Conservation (phyloP, 2,888 invertebrate genomes). For the Patella depressa region DNA sequence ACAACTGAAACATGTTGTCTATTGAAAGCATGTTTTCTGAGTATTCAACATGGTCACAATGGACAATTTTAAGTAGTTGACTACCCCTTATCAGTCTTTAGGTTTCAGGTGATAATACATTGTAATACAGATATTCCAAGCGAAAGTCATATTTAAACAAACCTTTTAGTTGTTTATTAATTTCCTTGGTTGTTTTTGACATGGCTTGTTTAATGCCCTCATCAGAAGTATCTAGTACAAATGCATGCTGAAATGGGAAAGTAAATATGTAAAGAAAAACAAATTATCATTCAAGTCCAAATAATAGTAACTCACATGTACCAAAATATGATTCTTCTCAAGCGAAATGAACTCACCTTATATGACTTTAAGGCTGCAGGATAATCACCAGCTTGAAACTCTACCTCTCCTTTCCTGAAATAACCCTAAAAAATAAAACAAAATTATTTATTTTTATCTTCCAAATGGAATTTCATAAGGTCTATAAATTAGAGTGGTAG, state of each 20-base stretch:
- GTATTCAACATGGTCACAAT: too few relatives aligned
- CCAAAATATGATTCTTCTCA: too few relatives aligned
- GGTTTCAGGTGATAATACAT: not conserved
- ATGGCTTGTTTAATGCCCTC: conserved; percentile 48
- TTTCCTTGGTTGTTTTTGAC: conserved; percentile 49
- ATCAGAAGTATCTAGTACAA: conserved; percentile 54
- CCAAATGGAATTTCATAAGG: too few relatives aligned
- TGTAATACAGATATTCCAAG: not conserved
- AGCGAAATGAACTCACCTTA: conserved; percentile 45
- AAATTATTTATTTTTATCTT: not conserved
- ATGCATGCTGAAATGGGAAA: conserved; percentile 48
- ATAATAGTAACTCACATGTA: too few relatives aligned
- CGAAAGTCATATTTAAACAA: not conserved
- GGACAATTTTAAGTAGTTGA: too few relatives aligned
- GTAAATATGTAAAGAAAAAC: too few relatives aligned
- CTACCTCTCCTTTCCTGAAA: conserved; percentile 65
- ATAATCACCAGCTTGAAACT: conserved; percentile 58
- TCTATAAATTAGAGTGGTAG: too few relatives aligned
- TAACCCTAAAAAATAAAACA: conserved; percentile 56
- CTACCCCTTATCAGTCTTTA: not conserved
- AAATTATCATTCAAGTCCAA: too few relatives aligned
- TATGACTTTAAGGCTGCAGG: conserved; percentile 60
- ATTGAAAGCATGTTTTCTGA: too few relatives aligned
- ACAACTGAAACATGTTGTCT: too few relatives aligned
- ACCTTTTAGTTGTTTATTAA: conserved; percentile 45